Percentiles rank a stretch among this genome's conserved stretches.
Evolutionary conservation across 2,113 vertebrate genomes (phyloP).

Genomic region (Gallinago media): DNA sequence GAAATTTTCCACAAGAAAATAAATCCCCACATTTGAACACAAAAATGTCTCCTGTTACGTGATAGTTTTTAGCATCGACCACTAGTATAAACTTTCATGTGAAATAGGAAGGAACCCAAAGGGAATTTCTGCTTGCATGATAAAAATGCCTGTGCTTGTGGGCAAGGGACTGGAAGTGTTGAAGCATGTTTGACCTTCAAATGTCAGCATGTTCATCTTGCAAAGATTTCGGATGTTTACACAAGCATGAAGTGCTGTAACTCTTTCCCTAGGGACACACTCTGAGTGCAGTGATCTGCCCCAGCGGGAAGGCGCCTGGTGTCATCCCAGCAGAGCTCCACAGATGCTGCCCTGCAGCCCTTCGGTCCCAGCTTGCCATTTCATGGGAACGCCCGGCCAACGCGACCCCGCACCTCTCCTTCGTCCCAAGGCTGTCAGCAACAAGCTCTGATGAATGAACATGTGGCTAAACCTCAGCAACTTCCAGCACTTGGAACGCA

Average conservation of each 20-base stretch:
- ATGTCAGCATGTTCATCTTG: not conserved
- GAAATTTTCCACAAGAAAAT: not conserved
- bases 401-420: fast-evolving
- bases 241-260: not conserved
- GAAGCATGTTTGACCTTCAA: slow-evolving; percentile 30
- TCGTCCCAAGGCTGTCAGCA: fast-evolving
- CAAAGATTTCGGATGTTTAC: not conserved
- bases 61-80: not conserved
- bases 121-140: not conserved
- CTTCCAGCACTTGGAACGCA: not conserved
- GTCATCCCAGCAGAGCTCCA: not conserved
- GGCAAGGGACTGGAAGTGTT: not conserved
- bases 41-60: not conserved
- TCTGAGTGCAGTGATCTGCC: not conserved
- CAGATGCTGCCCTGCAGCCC: not conserved
- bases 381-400: fast-evolving
- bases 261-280: not conserved
- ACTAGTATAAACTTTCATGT: not conserved
- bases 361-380: not conserved
- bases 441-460: fast-evolving
- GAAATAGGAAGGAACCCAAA: not conserved
- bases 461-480: fast-evolving
- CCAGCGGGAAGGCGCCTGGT: fast-evolving
- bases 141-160: not conserved
- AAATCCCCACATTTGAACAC: not conserved